These are phyloP conservation scores for Eledona agricola DNA, from an alignment of 2,888 invertebrate genomes.

Conservation along the genomic window DNA sequence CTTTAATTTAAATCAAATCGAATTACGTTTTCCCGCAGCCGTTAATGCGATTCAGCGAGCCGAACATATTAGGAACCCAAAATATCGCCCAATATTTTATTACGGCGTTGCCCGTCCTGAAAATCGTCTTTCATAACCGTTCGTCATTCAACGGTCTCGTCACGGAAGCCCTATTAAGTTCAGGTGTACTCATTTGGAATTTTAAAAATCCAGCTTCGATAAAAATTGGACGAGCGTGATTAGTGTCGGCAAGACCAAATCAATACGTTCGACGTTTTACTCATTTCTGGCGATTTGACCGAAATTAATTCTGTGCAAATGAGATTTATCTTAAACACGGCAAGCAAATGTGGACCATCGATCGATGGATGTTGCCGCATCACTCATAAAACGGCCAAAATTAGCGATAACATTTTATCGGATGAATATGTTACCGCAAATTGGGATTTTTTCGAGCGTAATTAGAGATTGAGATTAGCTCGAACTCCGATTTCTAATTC, in stretches of 20 bases:
- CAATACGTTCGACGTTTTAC: too few relatives aligned
- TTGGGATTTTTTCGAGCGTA: conserved; percentile 7
- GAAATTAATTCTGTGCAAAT: conserved; percentile 33
- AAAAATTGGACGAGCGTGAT: conserved; percentile 52
- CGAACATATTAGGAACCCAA: too few relatives aligned
- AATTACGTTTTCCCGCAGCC: too few relatives aligned
- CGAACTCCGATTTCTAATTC: conserved; percentile 21
- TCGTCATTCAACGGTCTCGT: conserved; percentile 9
- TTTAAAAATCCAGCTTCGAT: conserved; percentile 43
- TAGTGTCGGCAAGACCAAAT: conserved; percentile 50
- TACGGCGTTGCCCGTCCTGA: too few relatives aligned
- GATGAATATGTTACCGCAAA: conserved; percentile 23
- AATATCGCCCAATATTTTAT: too few relatives aligned
- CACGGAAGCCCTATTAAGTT: conserved; percentile 39
- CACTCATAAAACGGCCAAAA: too few relatives aligned
- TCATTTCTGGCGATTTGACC: too few relatives aligned
- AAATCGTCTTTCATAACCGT: too few relatives aligned
- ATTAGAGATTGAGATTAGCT: conserved; percentile 10
- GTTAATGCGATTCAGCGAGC: too few relatives aligned
- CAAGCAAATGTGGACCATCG: too few relatives aligned
- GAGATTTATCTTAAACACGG: conserved; percentile 39
- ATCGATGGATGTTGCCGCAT: too few relatives aligned
- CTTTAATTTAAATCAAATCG: too few relatives aligned
- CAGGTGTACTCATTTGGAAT: conserved; percentile 45
- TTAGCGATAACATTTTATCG: conserved; percentile 16